A percentile compares a stretch with the other conserved stretches of the same genome.
phyloP scores from a whole-genome alignment of 1,140 invertebrate genomes.

The Diorhabda elongata region DNA sequence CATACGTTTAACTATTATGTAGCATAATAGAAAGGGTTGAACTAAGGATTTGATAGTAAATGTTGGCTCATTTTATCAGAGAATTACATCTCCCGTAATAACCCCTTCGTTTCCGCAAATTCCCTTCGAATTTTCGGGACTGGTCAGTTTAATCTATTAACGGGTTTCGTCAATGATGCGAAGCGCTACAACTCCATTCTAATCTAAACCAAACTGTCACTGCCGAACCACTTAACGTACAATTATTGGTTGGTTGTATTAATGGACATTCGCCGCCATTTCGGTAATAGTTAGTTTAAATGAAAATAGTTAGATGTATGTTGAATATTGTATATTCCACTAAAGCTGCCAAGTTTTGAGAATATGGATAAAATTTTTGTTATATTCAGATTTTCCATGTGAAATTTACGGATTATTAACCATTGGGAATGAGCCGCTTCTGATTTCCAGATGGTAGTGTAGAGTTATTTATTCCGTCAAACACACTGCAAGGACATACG shows the following conservation, averaged over 20 bases:
- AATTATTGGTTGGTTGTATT: constrained; percentile 3
- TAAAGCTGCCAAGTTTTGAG: neutral
- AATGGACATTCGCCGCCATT: neutral
- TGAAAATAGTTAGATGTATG: neutral
- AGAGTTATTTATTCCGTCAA: no score
- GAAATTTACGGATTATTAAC: no score
- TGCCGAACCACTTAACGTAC: neutral
- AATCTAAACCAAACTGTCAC: neutral
- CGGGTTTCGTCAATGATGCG: neutral
- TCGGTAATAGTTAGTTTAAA: neutral
- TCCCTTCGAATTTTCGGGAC: neutral
- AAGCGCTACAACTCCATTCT: neutral
- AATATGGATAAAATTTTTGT: no score
- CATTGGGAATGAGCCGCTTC: no score
- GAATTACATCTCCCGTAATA: no score
- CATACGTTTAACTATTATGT: no score
- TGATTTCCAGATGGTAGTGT: no score
- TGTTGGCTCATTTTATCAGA: no score
- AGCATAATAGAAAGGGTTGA: no score
- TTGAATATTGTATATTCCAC: neutral
- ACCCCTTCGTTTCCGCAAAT: neutral
- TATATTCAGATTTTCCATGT: no score
- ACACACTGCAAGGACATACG: no score
- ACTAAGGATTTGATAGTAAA: no score
- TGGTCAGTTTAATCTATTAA: neutral